Percentiles rank a stretch among this genome's conserved stretches.
Conservation (phyloP, 2,888 invertebrate genomes). For the Epinotia ramella region DNA sequence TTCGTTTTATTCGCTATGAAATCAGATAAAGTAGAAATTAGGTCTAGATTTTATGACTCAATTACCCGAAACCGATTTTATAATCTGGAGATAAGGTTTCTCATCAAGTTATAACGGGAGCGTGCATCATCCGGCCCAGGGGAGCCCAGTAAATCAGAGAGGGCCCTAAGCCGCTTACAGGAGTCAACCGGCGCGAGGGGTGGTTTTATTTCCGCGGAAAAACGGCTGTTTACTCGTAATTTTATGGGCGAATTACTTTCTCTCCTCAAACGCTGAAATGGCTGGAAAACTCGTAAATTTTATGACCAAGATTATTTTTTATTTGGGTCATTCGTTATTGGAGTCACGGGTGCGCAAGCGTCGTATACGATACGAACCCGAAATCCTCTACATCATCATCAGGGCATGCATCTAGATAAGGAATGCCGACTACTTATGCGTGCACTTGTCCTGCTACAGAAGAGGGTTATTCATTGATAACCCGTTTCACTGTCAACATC, state of each 20-base stretch:
- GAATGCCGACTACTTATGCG: slow-evolving; percentile 67
- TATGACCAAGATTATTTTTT: slow-evolving; percentile 76
- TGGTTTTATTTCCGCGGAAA: slow-evolving; percentile 80
- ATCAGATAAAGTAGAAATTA: slow-evolving; percentile 51
- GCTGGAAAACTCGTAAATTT: slow-evolving; percentile 78
- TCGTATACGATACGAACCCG: slow-evolving; percentile 49
- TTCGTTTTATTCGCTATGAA: slow-evolving; percentile 20
- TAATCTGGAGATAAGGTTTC: slow-evolving; percentile 82
- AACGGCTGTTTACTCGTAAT: slow-evolving; percentile 84
- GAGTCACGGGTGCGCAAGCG: slow-evolving; percentile 50
- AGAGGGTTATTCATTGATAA: slow-evolving; percentile 83
- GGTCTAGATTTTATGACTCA: slow-evolving; percentile 71
- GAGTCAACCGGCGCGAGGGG: slow-evolving; percentile 75
- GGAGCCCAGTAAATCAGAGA: slow-evolving; percentile 67
- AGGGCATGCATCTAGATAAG: slow-evolving; percentile 49
- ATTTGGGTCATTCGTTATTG: slow-evolving; percentile 73
- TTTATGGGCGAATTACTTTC: slow-evolving; percentile 83
- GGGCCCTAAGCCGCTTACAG: slow-evolving; percentile 82
- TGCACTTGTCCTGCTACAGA: slow-evolving; percentile 63
- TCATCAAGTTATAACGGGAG: slow-evolving; percentile 79
- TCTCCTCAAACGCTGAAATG: slow-evolving; percentile 79
- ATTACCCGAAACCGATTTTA: slow-evolving; percentile 82
- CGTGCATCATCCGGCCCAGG: slow-evolving; percentile 71
- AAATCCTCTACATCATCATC: slow-evolving; percentile 19
- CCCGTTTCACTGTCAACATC: slow-evolving; percentile 84